Percentiles rank a stretch among this genome's conserved stretches.
These are phyloP conservation scores for Tineola bisselliella DNA, from an alignment of 2,888 invertebrate genomes.

Conservation along the genomic window DNA sequence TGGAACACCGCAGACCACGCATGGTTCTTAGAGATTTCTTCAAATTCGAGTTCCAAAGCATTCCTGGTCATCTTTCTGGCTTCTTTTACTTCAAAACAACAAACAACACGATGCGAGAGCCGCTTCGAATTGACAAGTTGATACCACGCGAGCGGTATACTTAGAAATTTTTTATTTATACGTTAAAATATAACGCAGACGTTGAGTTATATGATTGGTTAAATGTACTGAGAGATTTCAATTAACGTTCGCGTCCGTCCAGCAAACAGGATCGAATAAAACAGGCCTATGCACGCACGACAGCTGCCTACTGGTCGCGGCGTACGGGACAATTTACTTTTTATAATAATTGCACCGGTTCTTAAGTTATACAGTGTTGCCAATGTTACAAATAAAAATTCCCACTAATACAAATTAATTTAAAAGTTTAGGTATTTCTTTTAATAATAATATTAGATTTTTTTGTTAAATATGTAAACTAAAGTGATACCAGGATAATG, in stretches of 20 bases:
- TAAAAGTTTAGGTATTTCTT: no score
- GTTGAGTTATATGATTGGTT: neutral
- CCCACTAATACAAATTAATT: neutral
- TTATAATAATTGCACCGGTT: constrained; percentile 5
- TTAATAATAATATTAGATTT: no score
- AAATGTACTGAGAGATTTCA: neutral
- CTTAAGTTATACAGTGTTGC: neutral
- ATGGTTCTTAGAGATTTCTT: constrained; percentile 73
- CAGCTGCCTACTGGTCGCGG: neutral
- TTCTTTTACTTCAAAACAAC: constrained; percentile 6
- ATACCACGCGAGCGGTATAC: neutral
- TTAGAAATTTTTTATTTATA: neutral
- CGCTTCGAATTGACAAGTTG: neutral
- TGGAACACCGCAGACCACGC: constrained; percentile 78
- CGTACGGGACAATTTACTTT: neutral
- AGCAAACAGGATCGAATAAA: neutral
- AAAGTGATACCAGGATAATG: no score
- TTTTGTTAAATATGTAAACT: no score
- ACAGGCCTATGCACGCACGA: neutral
- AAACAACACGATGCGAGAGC: neutral
- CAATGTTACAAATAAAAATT: neutral
- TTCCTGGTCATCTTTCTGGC: neutral
- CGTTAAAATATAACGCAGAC: neutral
- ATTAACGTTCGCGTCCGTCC: neutral
- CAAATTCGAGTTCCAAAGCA: constrained; percentile 75